A percentile compares a stretch with the other conserved stretches of the same genome.
Evolutionary conservation across 1,140 invertebrate species (phyloP).

Genomic region (Pseudoatta argentina): DNA sequence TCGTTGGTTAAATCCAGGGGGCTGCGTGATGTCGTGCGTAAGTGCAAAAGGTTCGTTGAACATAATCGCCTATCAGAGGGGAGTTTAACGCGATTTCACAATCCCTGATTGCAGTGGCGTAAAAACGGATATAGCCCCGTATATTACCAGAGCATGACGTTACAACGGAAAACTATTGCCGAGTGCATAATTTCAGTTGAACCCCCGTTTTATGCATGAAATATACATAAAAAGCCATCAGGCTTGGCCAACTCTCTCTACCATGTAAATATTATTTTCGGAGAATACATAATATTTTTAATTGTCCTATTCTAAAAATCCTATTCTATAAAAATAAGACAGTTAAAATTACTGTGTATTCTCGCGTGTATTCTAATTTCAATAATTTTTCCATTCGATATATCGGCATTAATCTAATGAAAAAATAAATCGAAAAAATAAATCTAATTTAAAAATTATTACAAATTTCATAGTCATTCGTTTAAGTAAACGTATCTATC

Average conservation of each 20-base stretch:
- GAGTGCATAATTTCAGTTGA: constrained; percentile 65
- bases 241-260: neutral
- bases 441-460: neutral
- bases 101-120: constrained; percentile 64
- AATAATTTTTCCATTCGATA: neutral
- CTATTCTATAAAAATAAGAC: neutral
- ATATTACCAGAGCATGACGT: constrained; percentile 58
- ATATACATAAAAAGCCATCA: constrained; percentile 11
- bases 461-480: neutral
- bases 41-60: constrained; percentile 70
- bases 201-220: constrained; percentile 40
- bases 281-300: too few species aligned
- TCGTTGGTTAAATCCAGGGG: constrained; percentile 63
- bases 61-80: constrained; percentile 70
- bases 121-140: constrained; percentile 67
- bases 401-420: neutral
- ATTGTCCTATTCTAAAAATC: too few species aligned
- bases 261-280: constrained; percentile 5
- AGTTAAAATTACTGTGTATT: constrained; percentile 9
- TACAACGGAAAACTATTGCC: constrained; percentile 58
- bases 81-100: constrained; percentile 76
- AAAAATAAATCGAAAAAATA: neutral
- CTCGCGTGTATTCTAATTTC: neutral
- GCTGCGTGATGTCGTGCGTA: constrained; percentile 60
- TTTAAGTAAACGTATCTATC: neutral